Evolutionary conservation across 2,797 vertebrate genomes (phyloP).

Genomic region (Crocidura indochinensis): DNA sequence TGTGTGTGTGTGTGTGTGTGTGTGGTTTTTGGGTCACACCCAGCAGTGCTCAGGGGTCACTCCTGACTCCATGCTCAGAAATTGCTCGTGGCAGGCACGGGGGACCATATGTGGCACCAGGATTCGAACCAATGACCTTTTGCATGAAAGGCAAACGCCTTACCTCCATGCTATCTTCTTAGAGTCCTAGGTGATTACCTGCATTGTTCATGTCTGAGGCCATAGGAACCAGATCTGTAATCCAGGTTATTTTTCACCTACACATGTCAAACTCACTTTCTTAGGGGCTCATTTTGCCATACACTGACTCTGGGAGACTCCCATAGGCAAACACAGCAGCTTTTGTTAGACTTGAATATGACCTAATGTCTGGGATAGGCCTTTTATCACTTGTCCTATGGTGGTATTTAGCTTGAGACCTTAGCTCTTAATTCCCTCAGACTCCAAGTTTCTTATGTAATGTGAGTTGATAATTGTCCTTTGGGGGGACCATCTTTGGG

Average conservation of each 20-base stretch:
- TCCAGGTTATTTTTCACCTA: neutral
- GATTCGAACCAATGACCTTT: no score
- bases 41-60: no score
- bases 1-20: no score
- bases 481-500: neutral
- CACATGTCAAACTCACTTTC: neutral
- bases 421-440: neutral
- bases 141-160: no score
- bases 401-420: neutral
- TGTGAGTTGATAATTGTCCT: neutral
- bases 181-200: neutral
- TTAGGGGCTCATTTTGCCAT: neutral
- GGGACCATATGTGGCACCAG: no score
- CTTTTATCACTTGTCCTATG: fast-evolving
- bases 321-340: no score
- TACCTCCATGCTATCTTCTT: no score
- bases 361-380: neutral
- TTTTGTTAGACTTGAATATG: no score
- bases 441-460: neutral
- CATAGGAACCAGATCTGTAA: neutral
- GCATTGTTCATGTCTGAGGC: neutral
- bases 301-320: neutral
- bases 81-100: no score
- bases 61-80: no score
- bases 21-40: no score